Base-by-base conservation (phyloP, 30 jellyfish, hydroid and myxozoan genomes). In the Turritopsis rubra region DNA sequence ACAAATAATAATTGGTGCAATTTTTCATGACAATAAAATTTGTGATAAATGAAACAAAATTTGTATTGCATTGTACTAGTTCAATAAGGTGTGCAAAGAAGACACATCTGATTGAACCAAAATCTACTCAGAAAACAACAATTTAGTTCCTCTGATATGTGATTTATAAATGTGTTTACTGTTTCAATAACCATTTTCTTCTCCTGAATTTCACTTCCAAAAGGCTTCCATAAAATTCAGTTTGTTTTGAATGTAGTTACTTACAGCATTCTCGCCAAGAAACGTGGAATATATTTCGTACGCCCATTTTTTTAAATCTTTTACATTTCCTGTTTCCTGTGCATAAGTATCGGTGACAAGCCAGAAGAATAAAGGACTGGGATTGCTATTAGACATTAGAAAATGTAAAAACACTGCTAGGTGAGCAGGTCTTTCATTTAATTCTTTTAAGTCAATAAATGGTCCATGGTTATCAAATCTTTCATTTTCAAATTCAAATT, bases 361-460 rank as follows among this genome's bases (percentile, higher is more conserved):
- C 99, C 99, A 94, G 95, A 94, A 94, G 82, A 94, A 89, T 91
- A 94, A 79, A 24, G 99, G 96, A 66, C 95, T 89, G 65, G 99
- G 97, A 75, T 94, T 96, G 70, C 95, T 89, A 82, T 94, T 94
- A 0, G 99, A 90, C 99, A 94, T 89, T 72, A 94, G 82, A 79
- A 89, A 94, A 76, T 94, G 99, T 29, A 94, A 89, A 84, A 94
- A 94, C 28, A 94, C 96, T 1, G 99, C 87, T 82, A 94, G 88
- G 80, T 94, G 97, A 66, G 99, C 99, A 52, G 99, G 99, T 76
- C 86, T 89, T n/a, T 84, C 72, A 28, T 79, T 83, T 68, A 94
- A 75, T 66, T 52, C 30, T 75, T 89, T 78, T 26, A 94, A 80
- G 83, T 89, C 97, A 72, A 94, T 85, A 85, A 94, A 94, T 22